Evolutionary conservation across 2,113 vertebrate genomes (phyloP), one percentile per base, ranked within the genome.

Genomic region (Tragelaphus buxtoni): DNA sequence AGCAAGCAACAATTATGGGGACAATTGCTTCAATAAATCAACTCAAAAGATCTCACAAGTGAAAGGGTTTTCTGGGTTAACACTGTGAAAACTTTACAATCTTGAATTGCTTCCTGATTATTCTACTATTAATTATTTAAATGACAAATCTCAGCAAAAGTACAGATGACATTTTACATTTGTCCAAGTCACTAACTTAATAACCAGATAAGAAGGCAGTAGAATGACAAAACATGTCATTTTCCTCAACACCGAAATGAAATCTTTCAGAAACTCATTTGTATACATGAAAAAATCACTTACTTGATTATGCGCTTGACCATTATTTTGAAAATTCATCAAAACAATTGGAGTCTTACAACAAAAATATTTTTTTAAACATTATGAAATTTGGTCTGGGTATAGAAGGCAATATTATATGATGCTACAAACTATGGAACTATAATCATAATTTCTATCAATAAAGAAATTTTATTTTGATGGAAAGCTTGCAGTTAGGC

Each of bases 1-100:
- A 96, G 45, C 60, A 96, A 81, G 58, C 69, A 91, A 97, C 69
- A 96, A 95, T 97, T 96, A 95, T 76, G 28, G 49, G 81, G 39
- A 84, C 26, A 95, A 83, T 53, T 91, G 35, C 72, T 97, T 92
- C 49, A 91, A 88, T 92, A 95, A 96, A 83, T 97, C 76, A 91
- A 88, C 49, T 91, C 87, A 80, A 97, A 94, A 88, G 60, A 95
- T 90, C 39, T 93, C 63, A 97, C 83, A 95, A 97, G 74, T 79
- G 69, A 87, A 97, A 96, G 76, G 32, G 35, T 82, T 96, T 88
- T 95, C 94, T 92, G 26, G 26, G 65, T 87, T 92, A 96, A 90
- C 53, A 45, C 1, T 93, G 49, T 90, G 95, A 97, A 97, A 96
- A 47, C 14, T 94, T 92, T 85, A 81, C 45, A 65, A 26, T 35